Evolutionary conservation across 1,140 invertebrate genomes (phyloP).

Genomic region (Drosophila funebris): DNA sequence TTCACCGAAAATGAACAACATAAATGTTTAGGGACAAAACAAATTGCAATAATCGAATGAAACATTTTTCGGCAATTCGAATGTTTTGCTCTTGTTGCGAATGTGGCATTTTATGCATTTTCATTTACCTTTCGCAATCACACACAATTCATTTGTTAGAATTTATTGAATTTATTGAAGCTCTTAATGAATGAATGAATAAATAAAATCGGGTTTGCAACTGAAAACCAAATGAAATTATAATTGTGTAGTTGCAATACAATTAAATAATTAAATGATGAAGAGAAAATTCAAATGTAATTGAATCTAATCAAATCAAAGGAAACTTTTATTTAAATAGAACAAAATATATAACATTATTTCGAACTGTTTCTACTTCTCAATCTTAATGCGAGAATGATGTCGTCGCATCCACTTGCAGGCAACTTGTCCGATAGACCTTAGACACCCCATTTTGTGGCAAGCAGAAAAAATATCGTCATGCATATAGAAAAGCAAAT

Average conservation of each 20-base stretch:
- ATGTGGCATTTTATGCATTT: background rate
- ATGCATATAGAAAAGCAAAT: slow-evolving; percentile 60
- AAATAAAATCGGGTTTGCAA: background rate
- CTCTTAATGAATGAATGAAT: background rate
- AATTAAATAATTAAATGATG: background rate
- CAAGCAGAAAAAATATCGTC: background rate
- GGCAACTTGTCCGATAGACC: background rate
- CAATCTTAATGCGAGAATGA: too few species aligned
- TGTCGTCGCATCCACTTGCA: too few species aligned
- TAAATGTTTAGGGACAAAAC: background rate
- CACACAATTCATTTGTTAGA: background rate
- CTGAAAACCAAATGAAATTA: background rate
- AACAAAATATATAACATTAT: too few species aligned
- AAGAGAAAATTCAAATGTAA: background rate
- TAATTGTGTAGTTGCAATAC: background rate
- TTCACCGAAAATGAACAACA: background rate
- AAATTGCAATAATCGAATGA: background rate
- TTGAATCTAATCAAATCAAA: background rate
- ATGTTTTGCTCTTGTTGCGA: background rate
- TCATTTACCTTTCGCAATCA: background rate
- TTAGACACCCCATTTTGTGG: background rate
- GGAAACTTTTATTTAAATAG: background rate
- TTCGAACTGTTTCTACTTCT: too few species aligned
- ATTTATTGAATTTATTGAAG: background rate
- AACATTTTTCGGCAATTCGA: background rate